A percentile compares a stretch with the other conserved stretches of the same genome.
phyloP scores from a whole-genome alignment of 1,140 invertebrate species.

The Drosophila lacertosa region DNA sequence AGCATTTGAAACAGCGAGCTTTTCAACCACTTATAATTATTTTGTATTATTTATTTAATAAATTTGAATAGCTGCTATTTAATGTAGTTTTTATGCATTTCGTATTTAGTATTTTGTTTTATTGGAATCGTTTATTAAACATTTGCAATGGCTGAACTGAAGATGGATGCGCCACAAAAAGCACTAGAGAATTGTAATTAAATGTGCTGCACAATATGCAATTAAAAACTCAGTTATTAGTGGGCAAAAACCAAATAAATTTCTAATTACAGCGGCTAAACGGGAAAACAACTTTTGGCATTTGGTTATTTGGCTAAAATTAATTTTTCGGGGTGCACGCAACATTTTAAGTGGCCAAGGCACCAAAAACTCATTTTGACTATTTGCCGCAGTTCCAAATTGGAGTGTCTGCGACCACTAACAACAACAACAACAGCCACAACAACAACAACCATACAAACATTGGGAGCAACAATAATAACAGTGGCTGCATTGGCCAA shows the following conservation, averaged over 20 bases:
- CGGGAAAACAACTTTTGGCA: constrained; percentile 31
- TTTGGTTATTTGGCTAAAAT: constrained; percentile 58
- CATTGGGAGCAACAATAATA: constrained; percentile 20
- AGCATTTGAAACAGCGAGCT: too few species aligned
- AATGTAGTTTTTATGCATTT: too few species aligned
- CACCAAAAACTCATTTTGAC: constrained; percentile 70
- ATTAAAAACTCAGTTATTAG: constrained; percentile 69
- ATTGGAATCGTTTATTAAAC: constrained; percentile 2
- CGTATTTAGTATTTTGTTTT: too few species aligned
- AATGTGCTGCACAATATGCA: constrained; percentile 57
- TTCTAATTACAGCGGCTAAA: constrained; percentile 61
- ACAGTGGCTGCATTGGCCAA: constrained; percentile 41
- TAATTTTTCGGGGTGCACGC: constrained; percentile 54
- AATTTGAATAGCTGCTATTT: too few species aligned
- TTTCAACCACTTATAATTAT: too few species aligned
- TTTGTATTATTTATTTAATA: too few species aligned
- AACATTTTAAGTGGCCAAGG: constrained; percentile 48
- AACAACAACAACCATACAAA: constrained; percentile 1
- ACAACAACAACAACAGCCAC: constrained; percentile 22
- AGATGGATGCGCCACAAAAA: constrained; percentile 1
- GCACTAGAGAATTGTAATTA: constrained; percentile 38
- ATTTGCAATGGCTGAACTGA: neutral
- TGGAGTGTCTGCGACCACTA: constrained; percentile 46
- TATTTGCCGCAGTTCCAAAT: constrained; percentile 39
- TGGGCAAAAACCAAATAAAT: constrained; percentile 67